phyloP scores from a whole-genome alignment of 2,113 vertebrate species.

The Poeciliopsis occidentalis region DNA sequence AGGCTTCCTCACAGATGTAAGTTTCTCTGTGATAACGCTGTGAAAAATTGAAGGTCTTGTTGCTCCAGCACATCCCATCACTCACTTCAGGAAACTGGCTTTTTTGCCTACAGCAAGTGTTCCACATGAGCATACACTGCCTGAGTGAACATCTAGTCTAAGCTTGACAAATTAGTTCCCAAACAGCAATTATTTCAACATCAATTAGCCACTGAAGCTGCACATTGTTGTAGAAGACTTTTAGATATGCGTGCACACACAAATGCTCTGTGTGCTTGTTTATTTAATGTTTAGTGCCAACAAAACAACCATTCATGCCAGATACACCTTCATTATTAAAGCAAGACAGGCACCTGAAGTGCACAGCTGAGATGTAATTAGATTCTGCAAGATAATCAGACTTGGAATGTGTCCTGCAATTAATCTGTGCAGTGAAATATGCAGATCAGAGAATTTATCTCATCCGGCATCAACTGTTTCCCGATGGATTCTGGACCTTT shows the following conservation, averaged over 20 bases:
- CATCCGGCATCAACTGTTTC: conserved; percentile 24
- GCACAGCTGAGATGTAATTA: conserved; percentile 27
- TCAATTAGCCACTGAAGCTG: conserved; percentile 27
- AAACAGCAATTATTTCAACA: conserved; percentile 34
- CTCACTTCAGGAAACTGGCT: conserved; percentile 37
- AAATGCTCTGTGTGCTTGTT: neutral
- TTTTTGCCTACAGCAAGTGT: conserved; percentile 40
- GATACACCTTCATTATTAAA: neutral
- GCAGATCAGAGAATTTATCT: conserved; percentile 47
- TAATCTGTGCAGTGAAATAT: conserved; percentile 50
- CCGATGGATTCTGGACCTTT: conserved; percentile 23
- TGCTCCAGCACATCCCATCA: conserved; percentile 43
- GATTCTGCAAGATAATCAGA: conserved; percentile 48
- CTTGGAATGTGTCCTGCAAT: conserved; percentile 33
- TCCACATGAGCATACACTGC: conserved; percentile 48
- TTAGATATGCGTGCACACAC: neutral
- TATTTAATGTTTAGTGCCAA: neutral
- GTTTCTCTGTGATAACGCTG: conserved; percentile 38
- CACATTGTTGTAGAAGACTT: neutral
- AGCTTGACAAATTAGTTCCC: conserved; percentile 55
- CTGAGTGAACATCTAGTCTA: conserved; percentile 40
- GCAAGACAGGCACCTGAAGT: conserved; percentile 3
- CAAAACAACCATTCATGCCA: neutral
- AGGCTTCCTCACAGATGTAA: conserved; percentile 38
- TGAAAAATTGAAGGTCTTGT: conserved; percentile 47